These are phyloP conservation scores for Drosophila rubida DNA, from an alignment of 2,888 invertebrate species.

Conservation along the genomic window DNA sequence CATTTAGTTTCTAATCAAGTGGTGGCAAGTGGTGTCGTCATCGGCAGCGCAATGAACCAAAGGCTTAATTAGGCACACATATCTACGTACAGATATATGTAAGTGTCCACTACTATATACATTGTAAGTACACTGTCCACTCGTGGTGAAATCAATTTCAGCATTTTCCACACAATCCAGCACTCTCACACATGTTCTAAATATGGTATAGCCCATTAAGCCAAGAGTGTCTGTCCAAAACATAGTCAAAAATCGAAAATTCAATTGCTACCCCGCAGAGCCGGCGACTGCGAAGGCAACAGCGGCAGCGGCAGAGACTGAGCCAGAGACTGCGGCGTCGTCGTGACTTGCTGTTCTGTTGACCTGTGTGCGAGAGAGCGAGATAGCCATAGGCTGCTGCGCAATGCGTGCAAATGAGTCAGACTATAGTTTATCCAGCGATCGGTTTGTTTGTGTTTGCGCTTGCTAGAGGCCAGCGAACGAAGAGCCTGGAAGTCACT, in stretches of 20 bases:
- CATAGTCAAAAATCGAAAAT: conserved; percentile 18
- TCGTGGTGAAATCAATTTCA: conserved; percentile 26
- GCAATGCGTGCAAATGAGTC: conserved; percentile 30
- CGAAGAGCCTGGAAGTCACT: conserved; percentile 15
- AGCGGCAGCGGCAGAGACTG: conserved; percentile 2
- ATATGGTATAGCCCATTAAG: conserved; percentile 12
- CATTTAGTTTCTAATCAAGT: conserved; percentile 35
- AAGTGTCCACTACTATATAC: neutral
- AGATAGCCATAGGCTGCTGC: neutral
- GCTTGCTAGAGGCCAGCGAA: conserved; percentile 2
- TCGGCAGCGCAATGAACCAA: conserved; percentile 19
- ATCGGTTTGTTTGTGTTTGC: conserved; percentile 15
- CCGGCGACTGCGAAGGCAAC: neutral
- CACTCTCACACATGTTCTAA: neutral
- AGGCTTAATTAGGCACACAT: conserved; percentile 24
- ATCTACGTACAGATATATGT: no score
- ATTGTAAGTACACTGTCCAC: conserved; percentile 1
- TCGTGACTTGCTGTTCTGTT: conserved; percentile 52
- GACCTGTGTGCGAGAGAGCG: conserved; percentile 26
- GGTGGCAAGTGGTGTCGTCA: conserved; percentile 34
- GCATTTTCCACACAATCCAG: conserved; percentile 6
- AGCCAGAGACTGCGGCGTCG: conserved; percentile 27
- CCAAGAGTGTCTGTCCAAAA: conserved; percentile 10
- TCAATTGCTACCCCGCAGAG: conserved; percentile 13
- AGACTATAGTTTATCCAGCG: conserved; percentile 21